Conservation (phyloP, 1,140 invertebrate genomes). For the Pararge aegeria region DNA sequence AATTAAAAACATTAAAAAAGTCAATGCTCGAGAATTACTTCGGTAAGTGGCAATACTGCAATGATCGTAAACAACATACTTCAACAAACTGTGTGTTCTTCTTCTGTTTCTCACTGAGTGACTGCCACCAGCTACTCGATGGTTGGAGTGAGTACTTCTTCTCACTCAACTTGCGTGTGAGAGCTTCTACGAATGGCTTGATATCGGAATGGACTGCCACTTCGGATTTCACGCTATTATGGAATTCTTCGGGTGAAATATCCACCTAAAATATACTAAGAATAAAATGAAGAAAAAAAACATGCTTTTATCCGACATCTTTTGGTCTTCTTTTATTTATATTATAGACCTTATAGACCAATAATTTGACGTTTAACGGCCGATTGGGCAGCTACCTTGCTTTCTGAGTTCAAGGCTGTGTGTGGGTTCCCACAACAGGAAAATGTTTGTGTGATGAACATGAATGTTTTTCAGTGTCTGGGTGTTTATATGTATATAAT, state of each 20-base stretch:
- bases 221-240: slow-evolving; percentile 90
- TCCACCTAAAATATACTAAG: slow-evolving; percentile 85
- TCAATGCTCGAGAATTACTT: no score
- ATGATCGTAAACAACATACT: slow-evolving; percentile 48
- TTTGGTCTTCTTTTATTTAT: no score
- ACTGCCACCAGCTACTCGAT: slow-evolving; percentile 81
- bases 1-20: no score
- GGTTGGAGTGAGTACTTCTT: slow-evolving; percentile 76
- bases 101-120: slow-evolving; percentile 81
- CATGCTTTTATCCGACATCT: not conserved
- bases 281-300: not conserved
- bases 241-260: slow-evolving; percentile 93
- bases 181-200: slow-evolving; percentile 83
- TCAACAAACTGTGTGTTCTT: slow-evolving; percentile 81
- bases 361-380: no score
- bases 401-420: no score
- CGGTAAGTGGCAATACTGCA: no score
- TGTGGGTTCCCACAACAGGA: no score
- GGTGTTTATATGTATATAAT: no score
- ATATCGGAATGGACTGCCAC: slow-evolving; percentile 92
- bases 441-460: no score
- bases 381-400: no score
- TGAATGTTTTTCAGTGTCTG: no score
- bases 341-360: no score
- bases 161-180: slow-evolving; percentile 80